Evolutionary conservation across 2,888 invertebrate species (phyloP), one percentile per base, ranked within the genome.

Genomic region (Meganola albula): DNA sequence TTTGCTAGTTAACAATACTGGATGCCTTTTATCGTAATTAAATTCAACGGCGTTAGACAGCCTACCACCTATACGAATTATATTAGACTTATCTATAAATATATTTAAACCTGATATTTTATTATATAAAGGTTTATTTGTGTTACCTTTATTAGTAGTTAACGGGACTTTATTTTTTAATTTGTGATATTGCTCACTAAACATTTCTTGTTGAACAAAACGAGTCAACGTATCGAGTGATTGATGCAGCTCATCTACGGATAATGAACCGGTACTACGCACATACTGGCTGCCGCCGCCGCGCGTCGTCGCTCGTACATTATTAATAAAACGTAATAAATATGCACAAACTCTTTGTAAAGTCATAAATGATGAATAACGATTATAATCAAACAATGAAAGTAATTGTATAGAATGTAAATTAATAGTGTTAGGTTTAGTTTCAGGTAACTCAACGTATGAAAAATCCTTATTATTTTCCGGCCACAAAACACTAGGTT

Each of bases 101-200:
- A 44, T 48, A 1, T 45, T 40, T 1, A 48, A 16, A 1, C 50
- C 28, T 21, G 50, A 34, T 12, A 53, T 35, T 9, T 46, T 45
- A 26, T 12, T 35, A 20, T 44, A n/a, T n/a, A n/a, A n/a, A n/a
- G n/a, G n/a, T n/a, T 8, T 18, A 18, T 18, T 18, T 1, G 8
- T 18, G 6, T 18, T 18, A 18, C 8, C 1, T 18, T 18, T 1
- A 18, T 18, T 18, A 18, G 8, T 18, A 2, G 6, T 18, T 18
- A 18, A 18, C 18, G 18, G 18, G 6, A 18, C 8, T 1, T 18
- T 18, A 18, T 18, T 18, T 8, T 18, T 18, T 18, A 18, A 18
- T 8, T 18, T 18, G 18, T 18, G 18, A 18, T 18, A 18, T 7
- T 18, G 18, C 6, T 18, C 18, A 18, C 18, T 18, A 18, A 18